Conservation (phyloP, 2,797 vertebrate genomes). For the Chromobotia macracanthus region DNA sequence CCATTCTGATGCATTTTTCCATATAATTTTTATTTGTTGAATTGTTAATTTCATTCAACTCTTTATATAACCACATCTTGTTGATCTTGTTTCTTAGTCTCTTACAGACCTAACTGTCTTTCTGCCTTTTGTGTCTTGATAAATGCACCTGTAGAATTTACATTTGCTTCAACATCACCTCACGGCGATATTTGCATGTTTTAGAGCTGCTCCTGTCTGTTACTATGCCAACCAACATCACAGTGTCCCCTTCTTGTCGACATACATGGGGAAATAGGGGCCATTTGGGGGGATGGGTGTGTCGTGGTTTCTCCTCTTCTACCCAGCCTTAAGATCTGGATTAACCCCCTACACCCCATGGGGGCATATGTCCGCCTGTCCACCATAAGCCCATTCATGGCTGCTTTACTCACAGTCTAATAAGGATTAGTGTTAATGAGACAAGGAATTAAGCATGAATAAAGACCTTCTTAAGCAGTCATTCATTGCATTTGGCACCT, state of each 20-base stretch:
- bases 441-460: slow-evolving; percentile 81
- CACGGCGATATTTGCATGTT: slow-evolving; percentile 37
- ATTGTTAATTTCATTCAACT: no score
- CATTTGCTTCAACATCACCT: slow-evolving; percentile 46
- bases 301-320: slow-evolving; percentile 42
- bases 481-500: slow-evolving; percentile 75
- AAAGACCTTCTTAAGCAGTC: slow-evolving; percentile 77
- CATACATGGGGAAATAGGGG: slow-evolving; percentile 18
- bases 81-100: no score
- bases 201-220: slow-evolving; percentile 42
- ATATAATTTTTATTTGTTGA: neutral
- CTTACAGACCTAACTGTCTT: no score
- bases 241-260: slow-evolving; percentile 20
- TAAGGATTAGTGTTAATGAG: slow-evolving; percentile 78
- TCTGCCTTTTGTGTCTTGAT: neutral
- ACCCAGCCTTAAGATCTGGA: slow-evolving; percentile 63
- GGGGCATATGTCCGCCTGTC: slow-evolving; percentile 75
- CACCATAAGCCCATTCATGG: slow-evolving; percentile 66
- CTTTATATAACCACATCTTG: no score
- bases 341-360: slow-evolving; percentile 75
- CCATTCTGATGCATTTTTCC: neutral
- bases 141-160: slow-evolving; percentile 51
- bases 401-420: slow-evolving; percentile 74
- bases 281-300: slow-evolving; percentile 26
- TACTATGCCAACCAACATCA: slow-evolving; percentile 50